These are phyloP conservation scores for Chitala chitala DNA, from an alignment of 2,113 vertebrate genomes.

Conservation along the genomic window DNA sequence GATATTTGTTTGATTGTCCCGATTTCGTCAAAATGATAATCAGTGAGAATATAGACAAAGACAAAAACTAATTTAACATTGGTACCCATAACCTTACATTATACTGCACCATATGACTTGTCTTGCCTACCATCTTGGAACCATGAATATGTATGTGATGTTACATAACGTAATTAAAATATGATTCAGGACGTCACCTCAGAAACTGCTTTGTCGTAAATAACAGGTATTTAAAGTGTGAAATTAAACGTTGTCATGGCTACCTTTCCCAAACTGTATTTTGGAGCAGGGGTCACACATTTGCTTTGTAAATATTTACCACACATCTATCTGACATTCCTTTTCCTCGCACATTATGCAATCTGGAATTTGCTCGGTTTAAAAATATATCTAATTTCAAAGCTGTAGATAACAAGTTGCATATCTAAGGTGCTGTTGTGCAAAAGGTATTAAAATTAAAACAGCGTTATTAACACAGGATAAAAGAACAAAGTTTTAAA, in stretches of 20 bases:
- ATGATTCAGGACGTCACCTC: not conserved
- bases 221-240: conserved; percentile 7
- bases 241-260: not conserved
- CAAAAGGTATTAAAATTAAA: not conserved
- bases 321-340: not conserved
- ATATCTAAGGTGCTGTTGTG: not conserved
- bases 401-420: not conserved
- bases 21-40: not conserved
- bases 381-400: not conserved
- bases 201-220: not conserved
- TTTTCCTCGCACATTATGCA: not conserved
- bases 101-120: not conserved
- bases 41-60: not conserved
- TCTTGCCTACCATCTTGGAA: not conserved
- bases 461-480: not conserved
- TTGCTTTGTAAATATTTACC: conserved; percentile 17
- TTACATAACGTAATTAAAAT: conserved; percentile 17
- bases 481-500: no score
- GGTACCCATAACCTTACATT: not conserved
- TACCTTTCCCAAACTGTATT: conserved; percentile 7
- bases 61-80: not conserved
- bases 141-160: conserved; percentile 10
- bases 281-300: not conserved
- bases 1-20: not conserved
- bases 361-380: not conserved